Conservation (phyloP, 2,797 vertebrate genomes). For the Fundulus diaphanus region DNA sequence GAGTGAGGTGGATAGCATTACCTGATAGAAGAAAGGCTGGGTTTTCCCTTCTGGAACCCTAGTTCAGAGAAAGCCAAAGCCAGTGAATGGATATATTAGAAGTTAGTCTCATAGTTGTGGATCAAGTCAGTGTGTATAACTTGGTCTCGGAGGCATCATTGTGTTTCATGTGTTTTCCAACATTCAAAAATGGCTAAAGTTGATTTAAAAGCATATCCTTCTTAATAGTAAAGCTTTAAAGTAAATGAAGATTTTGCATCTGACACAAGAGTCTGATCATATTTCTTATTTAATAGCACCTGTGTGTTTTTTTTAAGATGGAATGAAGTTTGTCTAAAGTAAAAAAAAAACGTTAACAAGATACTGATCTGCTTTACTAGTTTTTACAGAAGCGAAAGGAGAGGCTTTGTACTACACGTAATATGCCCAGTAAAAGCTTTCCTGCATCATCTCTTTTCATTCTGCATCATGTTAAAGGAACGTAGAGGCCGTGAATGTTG, state of each 20-base stretch:
- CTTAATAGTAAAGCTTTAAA: too few relatives aligned
- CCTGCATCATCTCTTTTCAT: neutral
- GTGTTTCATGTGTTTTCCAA: neutral
- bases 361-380: neutral
- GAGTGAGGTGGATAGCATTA: neutral
- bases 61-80: neutral
- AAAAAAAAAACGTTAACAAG: neutral
- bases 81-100: neutral
- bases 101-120: neutral
- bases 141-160: neutral
- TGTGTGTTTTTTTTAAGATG: neutral
- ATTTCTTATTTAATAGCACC: too few relatives aligned
- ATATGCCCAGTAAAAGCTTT: too few relatives aligned
- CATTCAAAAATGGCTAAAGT: neutral
- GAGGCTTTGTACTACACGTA: neutral
- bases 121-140: neutral
- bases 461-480: constrained; percentile 17
- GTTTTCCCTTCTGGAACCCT: too few relatives aligned
- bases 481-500: neutral
- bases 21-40: too few relatives aligned
- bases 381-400: too few relatives aligned
- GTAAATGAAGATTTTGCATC: too few relatives aligned
- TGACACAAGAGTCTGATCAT: too few relatives aligned
- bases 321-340: neutral
- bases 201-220: neutral